Conservation (phyloP, 2,797 vertebrate genomes). For the Peromyscus attwateri region DNA sequence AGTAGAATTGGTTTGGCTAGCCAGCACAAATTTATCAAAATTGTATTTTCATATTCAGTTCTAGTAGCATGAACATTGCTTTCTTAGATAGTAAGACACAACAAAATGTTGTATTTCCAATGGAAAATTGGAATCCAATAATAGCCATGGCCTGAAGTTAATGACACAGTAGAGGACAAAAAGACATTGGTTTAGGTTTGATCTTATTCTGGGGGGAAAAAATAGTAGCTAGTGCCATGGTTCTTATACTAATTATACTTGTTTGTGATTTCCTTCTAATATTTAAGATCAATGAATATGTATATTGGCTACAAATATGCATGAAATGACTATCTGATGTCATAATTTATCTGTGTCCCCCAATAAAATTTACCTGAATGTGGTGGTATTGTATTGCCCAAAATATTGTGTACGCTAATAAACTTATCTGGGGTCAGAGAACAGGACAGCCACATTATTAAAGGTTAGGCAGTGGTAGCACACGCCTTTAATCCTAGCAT, state of each 20-base stretch:
- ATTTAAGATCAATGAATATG: neutral
- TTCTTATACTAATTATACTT: neutral
- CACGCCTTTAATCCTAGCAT: too few species aligned
- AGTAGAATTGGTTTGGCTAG: constrained; percentile 21
- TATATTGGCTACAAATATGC: neutral
- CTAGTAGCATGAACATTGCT: constrained; percentile 2
- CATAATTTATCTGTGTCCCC: too few species aligned
- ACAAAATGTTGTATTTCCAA: constrained; percentile 18
- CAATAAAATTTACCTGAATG: too few species aligned
- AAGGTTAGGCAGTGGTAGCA: too few species aligned
- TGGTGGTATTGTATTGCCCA: too few species aligned
- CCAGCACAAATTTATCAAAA: neutral
- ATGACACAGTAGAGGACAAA: constrained; percentile 6
- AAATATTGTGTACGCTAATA: too few species aligned
- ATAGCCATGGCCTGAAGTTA: constrained; percentile 40
- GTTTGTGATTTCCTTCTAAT: neutral
- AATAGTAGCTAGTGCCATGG: neutral
- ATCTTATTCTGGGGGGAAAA: constrained; percentile 23
- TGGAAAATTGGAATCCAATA: neutral
- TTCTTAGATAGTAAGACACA: constrained; percentile 25
- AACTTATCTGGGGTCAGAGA: too few species aligned
- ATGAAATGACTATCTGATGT: constrained; percentile 22
- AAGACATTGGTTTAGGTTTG: neutral
- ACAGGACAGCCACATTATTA: too few species aligned
- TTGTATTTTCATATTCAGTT: constrained; percentile 48